Evolutionary conservation across 64 coral and sea anemone species (phyloP).

Genomic region (Stichodactyla mertensii): DNA sequence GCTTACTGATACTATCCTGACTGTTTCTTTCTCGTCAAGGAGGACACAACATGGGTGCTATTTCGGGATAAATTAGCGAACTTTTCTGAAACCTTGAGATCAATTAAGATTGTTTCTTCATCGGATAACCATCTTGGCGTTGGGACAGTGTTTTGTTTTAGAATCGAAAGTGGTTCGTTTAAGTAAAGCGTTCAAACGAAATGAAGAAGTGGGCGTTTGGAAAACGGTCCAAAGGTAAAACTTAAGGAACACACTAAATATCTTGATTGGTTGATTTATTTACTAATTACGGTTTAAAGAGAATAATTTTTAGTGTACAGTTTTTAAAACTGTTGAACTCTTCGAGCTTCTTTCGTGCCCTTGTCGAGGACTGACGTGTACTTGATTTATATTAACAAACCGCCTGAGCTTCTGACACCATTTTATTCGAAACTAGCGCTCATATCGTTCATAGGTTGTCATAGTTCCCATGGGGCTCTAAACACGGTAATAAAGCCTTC

Average conservation of each 20-base stretch:
- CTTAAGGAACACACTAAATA: neutral
- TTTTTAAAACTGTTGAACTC: neutral
- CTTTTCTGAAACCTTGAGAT: neutral
- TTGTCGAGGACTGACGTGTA: neutral
- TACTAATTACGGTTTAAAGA: neutral
- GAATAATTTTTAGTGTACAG: neutral
- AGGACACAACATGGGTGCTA: neutral
- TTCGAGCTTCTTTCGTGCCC: neutral
- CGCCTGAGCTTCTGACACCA: no score
- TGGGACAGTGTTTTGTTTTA: neutral
- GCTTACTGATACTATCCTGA: neutral
- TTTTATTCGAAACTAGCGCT: no score
- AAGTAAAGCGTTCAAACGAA: neutral
- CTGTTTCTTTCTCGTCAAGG: neutral
- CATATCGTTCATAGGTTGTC: no score
- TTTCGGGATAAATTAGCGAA: neutral
- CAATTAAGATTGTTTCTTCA: neutral
- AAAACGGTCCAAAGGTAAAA: conserved; percentile 5
- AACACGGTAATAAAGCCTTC: no score
- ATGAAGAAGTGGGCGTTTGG: conserved; percentile 4
- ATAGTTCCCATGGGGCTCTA: no score
- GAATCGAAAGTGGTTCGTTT: neutral
- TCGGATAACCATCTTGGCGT: neutral
- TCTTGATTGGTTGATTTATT: neutral
- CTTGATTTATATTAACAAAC: neutral